phyloP scores from a whole-genome alignment of 2,888 invertebrate genomes.

The Smittia sp. region DNA sequence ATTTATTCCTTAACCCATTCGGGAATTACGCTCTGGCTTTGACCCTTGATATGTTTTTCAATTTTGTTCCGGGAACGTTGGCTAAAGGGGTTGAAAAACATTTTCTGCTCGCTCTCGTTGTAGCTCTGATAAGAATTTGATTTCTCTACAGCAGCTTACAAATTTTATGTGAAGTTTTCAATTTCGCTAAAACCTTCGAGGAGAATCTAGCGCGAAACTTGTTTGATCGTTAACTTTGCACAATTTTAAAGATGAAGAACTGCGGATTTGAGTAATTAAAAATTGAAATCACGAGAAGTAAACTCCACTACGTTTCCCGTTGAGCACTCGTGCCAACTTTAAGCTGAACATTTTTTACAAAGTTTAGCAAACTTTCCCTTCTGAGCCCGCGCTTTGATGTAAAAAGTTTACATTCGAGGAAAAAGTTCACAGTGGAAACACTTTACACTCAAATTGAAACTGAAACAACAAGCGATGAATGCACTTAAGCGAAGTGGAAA shows the following conservation, averaged over 20 bases:
- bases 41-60: conserved; percentile 27
- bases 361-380: neutral
- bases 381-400: neutral
- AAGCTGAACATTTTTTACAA: neutral
- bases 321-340: neutral
- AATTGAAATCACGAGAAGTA: conserved; percentile 10
- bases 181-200: neutral
- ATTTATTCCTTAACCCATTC: conserved; percentile 34
- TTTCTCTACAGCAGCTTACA: neutral
- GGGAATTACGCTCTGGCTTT: conserved; percentile 27
- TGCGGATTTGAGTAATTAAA: neutral
- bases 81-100: neutral
- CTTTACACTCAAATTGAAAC: conserved; percentile 16
- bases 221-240: neutral
- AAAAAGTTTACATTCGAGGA: conserved; percentile 1
- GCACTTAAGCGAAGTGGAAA: neutral
- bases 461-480: conserved; percentile 14
- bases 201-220: too few relatives aligned
- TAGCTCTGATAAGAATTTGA: neutral
- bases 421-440: conserved; percentile 16
- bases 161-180: neutral
- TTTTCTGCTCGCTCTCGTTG: neutral
- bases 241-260: neutral
- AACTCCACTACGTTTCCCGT: neutral
- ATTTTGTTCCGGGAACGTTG: neutral